phyloP scores from a whole-genome alignment of 2,888 invertebrate genomes.

The Cheilosia variabilis region DNA sequence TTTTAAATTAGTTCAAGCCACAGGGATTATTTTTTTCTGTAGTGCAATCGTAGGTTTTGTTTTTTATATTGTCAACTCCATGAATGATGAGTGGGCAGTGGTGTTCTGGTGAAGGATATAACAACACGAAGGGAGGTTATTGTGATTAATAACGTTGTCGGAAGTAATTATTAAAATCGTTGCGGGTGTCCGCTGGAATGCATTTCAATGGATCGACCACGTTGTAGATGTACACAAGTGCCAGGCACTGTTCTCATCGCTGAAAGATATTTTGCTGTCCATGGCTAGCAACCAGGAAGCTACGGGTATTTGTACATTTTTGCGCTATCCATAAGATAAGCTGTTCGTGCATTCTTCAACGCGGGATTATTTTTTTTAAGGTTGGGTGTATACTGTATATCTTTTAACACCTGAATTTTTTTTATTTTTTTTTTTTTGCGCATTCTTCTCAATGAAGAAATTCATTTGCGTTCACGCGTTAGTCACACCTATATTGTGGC shows the following conservation, averaged over 20 bases:
- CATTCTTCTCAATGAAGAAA: no score
- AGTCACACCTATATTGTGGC: no score
- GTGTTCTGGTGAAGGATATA: conserved; percentile 11
- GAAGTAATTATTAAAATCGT: neutral
- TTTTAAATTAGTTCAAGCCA: conserved; percentile 4
- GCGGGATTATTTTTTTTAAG: no score
- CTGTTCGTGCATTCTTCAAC: no score
- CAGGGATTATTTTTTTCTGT: conserved; percentile 12
- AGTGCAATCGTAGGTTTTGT: conserved; percentile 24
- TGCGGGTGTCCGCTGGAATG: neutral
- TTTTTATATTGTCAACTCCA: neutral
- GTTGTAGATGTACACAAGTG: neutral
- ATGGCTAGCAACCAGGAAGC: no score
- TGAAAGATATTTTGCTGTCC: no score
- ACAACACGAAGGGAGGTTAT: neutral
- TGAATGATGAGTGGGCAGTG: neutral
- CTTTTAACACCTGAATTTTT: no score
- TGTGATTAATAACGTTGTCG: neutral
- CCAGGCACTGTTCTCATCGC: neutral
- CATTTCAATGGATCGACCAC: neutral
- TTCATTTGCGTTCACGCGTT: no score
- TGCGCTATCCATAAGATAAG: no score
- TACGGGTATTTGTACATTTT: no score
- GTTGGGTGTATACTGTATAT: no score
- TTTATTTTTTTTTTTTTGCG: no score